Base-by-base conservation (phyloP, 1,140 invertebrate genomes). In the Pseudomyrmex sp. region DNA sequence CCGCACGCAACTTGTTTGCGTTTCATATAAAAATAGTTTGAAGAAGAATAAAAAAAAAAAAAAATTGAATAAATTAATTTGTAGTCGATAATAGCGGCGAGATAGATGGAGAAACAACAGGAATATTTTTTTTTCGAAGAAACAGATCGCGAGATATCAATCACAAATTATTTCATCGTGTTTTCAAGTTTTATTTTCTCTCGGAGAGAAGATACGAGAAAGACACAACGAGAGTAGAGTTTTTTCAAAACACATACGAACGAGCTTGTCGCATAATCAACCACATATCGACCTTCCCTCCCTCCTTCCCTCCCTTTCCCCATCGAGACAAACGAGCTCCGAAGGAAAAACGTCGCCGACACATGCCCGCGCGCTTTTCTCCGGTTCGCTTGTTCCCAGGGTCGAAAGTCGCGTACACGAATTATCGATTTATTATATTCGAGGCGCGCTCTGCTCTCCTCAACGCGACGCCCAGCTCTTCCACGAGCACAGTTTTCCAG, bases 391-490 rank as follows among this genome's bases (percentile, higher is more conserved):
- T 58, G 10, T 79, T 79, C 44, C 35, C 76, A 70, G 44, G 65
- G 10, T 79, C 15, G 44, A 10, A 79, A 70, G 44, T 79, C 65
- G 65, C 48, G 35, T 15, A 70, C 65, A 59, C 44, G 54, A 79
- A 79, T 79, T 79, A 79, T 79, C 65, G 76, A 79, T 79, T 79
- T 79, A 79, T 79, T 79, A 79, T 70, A 13, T 5, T 7, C 62
- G 18, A 52, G 10, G 8, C 35, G 63, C 52, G n/a, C 12, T 69
- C 1, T 52, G 13, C 50, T 12, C 65, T 48, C 18, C 35, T 69
- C 76, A 20, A 70, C 62, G 20, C 35, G 35, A 35, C 35, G 2
- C 12, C 5, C 20, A 48, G 20, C 52, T 70, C 20, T 23, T 20
- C 20, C 26, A 56, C 26, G 26, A 3, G 26, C 26, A 26, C 18